A percentile compares a stretch with the other conserved stretches of the same genome.
Evolutionary conservation across 2,888 invertebrate genomes (phyloP).

Genomic region (Xestia xanthographa): DNA sequence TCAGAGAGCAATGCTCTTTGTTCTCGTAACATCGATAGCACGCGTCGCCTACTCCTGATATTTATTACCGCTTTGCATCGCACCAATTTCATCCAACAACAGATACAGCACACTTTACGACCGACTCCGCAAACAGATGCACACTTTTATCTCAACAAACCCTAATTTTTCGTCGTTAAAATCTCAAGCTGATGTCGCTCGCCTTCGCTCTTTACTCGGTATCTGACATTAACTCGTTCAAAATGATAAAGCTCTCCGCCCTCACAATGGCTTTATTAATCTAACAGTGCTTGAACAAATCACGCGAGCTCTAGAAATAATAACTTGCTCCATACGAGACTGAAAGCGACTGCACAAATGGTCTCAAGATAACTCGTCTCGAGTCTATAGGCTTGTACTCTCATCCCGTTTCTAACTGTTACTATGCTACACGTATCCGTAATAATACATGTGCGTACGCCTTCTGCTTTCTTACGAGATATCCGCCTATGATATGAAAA

Average conservation of each 20-base stretch:
- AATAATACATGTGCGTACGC: slow-evolving; percentile 53
- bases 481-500: slow-evolving; percentile 56
- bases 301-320: slow-evolving; percentile 60
- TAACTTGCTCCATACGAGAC: slow-evolving; percentile 49
- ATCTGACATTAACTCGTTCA: slow-evolving; percentile 59
- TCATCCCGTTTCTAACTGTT: slow-evolving; percentile 39
- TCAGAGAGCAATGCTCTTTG: slow-evolving; percentile 55
- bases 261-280: slow-evolving; percentile 62
- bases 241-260: slow-evolving; percentile 46
- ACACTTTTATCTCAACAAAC: slow-evolving; percentile 69
- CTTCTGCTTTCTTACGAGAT: slow-evolving; percentile 57
- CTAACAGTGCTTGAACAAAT: slow-evolving; percentile 61
- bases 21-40: slow-evolving; percentile 56
- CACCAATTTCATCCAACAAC: slow-evolving; percentile 67
- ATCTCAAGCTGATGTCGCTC: slow-evolving; percentile 57
- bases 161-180: slow-evolving; percentile 72
- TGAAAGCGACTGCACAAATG: slow-evolving; percentile 52
- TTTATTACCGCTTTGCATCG: slow-evolving; percentile 69
- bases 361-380: slow-evolving; percentile 46
- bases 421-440: slow-evolving; percentile 42
- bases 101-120: slow-evolving; percentile 72
- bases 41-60: slow-evolving; percentile 64
- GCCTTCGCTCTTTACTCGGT: slow-evolving; percentile 51
- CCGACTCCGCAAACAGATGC: slow-evolving; percentile 72
- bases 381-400: slow-evolving; percentile 43